Conservation (phyloP, 2,113 vertebrate genomes). For the Uria aalge region DNA sequence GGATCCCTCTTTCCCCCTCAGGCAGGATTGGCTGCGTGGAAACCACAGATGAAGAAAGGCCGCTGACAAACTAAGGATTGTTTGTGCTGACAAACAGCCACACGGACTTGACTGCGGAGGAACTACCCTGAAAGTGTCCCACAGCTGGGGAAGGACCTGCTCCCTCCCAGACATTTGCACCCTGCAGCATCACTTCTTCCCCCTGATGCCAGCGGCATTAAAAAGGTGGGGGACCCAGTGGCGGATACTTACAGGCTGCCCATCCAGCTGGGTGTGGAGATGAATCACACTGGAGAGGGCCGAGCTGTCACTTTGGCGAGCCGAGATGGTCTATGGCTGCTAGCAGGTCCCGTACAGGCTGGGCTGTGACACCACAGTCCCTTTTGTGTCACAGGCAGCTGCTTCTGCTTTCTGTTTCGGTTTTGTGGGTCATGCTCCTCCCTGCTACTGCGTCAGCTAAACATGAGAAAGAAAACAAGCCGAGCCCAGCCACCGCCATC, state of each 20-base stretch:
- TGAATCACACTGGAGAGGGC: not conserved
- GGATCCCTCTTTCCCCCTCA: not conserved
- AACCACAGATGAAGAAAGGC: not conserved
- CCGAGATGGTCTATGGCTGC: accelerated
- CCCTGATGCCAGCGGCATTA: not conserved
- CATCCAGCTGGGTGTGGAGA: not conserved
- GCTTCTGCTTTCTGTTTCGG: slow-evolving; percentile 9
- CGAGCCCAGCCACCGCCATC: accelerated
- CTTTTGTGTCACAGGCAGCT: not conserved
- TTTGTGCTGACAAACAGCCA: too few relatives aligned
- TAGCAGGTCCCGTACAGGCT: accelerated
- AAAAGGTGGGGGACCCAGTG: not conserved
- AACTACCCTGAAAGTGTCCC: not conserved
- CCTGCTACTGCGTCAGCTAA: not conserved
- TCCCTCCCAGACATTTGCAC: not conserved
- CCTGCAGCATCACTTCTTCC: not conserved
- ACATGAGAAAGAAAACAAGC: not conserved
- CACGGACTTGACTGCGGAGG: accelerated
- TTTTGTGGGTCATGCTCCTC: not conserved
- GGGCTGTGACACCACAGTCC: not conserved
- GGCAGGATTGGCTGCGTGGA: not conserved
- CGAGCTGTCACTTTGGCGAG: accelerated
- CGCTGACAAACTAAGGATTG: not conserved
- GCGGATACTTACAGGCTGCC: not conserved
- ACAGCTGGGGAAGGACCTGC: not conserved